Evolutionary conservation across 2,113 vertebrate species (phyloP).

Genomic region (Delphinapterus leucas): DNA sequence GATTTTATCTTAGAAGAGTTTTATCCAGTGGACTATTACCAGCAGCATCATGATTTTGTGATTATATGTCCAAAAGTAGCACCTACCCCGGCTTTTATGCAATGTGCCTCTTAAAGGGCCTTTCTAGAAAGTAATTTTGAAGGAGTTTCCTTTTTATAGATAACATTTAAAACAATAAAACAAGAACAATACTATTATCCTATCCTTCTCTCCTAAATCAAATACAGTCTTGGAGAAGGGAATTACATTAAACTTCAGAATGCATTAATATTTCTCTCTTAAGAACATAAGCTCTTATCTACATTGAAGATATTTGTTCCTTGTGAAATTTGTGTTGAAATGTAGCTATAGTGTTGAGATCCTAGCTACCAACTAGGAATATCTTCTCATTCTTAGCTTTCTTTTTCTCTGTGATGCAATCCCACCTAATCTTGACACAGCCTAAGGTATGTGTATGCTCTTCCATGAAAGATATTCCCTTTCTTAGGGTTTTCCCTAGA

Average conservation of each 20-base stretch:
- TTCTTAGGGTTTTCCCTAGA: not conserved
- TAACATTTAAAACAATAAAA: not conserved
- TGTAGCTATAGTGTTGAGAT: not conserved
- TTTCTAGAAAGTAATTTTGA: conserved; percentile 20
- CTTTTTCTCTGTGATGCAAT: not conserved
- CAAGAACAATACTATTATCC: not conserved
- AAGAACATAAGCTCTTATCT: not conserved
- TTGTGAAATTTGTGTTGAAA: not conserved
- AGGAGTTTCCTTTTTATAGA: not conserved
- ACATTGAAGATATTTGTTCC: not conserved
- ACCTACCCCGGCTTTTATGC: not conserved
- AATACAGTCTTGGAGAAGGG: not conserved
- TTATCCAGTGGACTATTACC: not conserved
- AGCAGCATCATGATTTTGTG: not conserved
- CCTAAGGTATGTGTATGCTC: not conserved
- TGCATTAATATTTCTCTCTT: not conserved
- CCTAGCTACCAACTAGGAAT: not conserved
- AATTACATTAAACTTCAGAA: not conserved
- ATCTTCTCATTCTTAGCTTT: not conserved
- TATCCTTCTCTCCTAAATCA: conserved; percentile 2
- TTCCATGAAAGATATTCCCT: not conserved
- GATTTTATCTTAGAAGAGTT: not conserved
- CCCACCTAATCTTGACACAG: not conserved
- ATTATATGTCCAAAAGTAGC: not conserved
- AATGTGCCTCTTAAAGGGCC: not conserved